A percentile compares a stretch with the other conserved stretches of the same genome.
phyloP scores from a whole-genome alignment of 2,113 vertebrate species.

The Channa maculata region DNA sequence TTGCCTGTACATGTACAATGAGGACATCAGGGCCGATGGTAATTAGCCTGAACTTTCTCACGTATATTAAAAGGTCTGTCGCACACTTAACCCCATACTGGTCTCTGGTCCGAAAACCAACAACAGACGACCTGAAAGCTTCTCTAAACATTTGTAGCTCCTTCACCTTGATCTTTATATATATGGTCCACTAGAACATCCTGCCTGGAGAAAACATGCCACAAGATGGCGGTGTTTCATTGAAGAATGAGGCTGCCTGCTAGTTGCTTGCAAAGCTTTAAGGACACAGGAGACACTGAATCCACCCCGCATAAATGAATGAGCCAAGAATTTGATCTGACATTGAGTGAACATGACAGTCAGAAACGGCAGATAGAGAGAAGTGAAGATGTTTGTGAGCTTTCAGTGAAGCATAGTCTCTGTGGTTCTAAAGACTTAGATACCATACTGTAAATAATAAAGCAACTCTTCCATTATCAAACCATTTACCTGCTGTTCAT shows the following conservation, averaged over 20 bases:
- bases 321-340: conserved; percentile 29
- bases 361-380: background rate
- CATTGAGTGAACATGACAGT: conserved; percentile 42
- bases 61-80: conserved; percentile 3
- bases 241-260: conserved; percentile 6
- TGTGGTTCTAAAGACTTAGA: background rate
- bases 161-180: background rate
- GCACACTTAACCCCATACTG: background rate
- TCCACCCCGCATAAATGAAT: conserved; percentile 26
- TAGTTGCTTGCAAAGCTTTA: conserved; percentile 7
- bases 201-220: conserved; percentile 31
- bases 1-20: background rate
- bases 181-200: background rate
- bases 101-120: conserved; percentile 12
- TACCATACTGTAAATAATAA: background rate
- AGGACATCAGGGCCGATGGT: background rate
- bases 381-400: background rate
- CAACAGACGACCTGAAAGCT: conserved; percentile 19
- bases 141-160: conserved; percentile 22
- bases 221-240: conserved; percentile 69
- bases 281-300: conserved; percentile 27
- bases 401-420: background rate
- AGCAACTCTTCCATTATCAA: background rate
- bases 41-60: background rate
- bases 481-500: background rate